These are phyloP conservation scores for Poicephalus meyeri DNA, from an alignment of 2,113 vertebrate species.

Conservation along the genomic window DNA sequence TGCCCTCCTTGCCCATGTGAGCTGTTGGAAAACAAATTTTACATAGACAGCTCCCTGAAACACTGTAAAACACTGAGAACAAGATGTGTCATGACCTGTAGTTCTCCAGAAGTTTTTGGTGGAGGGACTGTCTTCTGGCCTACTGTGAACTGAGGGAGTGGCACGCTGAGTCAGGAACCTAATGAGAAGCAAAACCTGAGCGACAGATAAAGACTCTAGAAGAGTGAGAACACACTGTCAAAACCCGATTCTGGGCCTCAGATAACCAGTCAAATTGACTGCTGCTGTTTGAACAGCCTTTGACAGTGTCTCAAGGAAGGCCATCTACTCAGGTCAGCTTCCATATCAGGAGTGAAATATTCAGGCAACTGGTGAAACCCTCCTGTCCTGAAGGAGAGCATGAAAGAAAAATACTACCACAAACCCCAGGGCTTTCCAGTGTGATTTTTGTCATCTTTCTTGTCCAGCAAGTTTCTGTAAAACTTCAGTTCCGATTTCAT, in stretches of 20 bases:
- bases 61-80: neutral
- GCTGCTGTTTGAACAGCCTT: neutral
- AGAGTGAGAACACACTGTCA: neutral
- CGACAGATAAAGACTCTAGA: neutral
- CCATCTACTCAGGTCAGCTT: neutral
- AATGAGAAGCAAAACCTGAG: neutral
- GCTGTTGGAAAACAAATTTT: neutral
- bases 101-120: neutral
- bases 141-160: neutral
- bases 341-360: neutral
- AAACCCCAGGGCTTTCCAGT: neutral
- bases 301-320: neutral
- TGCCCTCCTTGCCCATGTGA: rapidly evolving
- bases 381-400: neutral
- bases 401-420: neutral
- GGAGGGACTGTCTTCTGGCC: neutral
- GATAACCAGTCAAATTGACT: neutral
- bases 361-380: neutral
- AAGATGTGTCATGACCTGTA: neutral
- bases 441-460: neutral
- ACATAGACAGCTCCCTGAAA: neutral
- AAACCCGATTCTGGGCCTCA: neutral
- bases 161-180: neutral
- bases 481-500: neutral
- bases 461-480: neutral